These are phyloP conservation scores for Liopterus haemorrhoidalis DNA, from an alignment of 2,888 invertebrate species.

Conservation along the genomic window DNA sequence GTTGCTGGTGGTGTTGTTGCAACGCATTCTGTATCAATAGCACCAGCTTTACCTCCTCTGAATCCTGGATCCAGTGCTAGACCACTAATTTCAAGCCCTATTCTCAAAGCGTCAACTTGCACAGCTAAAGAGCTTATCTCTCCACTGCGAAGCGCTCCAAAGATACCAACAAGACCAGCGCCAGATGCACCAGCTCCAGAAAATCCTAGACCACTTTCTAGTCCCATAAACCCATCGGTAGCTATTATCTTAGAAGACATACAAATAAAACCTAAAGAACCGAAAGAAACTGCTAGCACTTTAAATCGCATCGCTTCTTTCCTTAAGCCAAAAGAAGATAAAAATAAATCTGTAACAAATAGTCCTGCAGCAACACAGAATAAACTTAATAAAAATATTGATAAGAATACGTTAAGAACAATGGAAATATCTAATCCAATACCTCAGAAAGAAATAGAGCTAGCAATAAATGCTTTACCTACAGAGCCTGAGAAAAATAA, in stretches of 20 bases:
- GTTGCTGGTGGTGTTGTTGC: conserved; percentile 46
- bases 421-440: conserved; percentile 82
- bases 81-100: conserved; percentile 76
- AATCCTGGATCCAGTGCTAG: conserved; percentile 58
- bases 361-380: conserved; percentile 55
- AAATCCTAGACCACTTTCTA: conserved; percentile 51
- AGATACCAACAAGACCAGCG: conserved; percentile 56
- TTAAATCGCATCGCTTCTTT: conserved; percentile 72
- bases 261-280: conserved; percentile 24
- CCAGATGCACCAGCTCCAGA: conserved; percentile 50
- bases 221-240: conserved; percentile 39
- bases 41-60: conserved; percentile 58
- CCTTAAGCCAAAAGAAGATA: conserved; percentile 57
- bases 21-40: conserved; percentile 41
- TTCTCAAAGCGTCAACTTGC: conserved; percentile 74
- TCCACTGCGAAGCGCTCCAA: conserved; percentile 55
- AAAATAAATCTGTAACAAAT: conserved; percentile 50
- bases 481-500: conserved; percentile 54
- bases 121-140: conserved; percentile 68
- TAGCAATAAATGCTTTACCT: conserved; percentile 55
- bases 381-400: conserved; percentile 60
- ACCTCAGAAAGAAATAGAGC: conserved; percentile 60
- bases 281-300: conserved; percentile 52
- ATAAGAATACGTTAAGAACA: conserved; percentile 65
- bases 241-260: conserved; percentile 38